A percentile compares a stretch with the other conserved stretches of the same genome.
phyloP scores from a whole-genome alignment of 37 sponge, comb jelly and placozoan genomes.

The Tethya wilhelma region DNA sequence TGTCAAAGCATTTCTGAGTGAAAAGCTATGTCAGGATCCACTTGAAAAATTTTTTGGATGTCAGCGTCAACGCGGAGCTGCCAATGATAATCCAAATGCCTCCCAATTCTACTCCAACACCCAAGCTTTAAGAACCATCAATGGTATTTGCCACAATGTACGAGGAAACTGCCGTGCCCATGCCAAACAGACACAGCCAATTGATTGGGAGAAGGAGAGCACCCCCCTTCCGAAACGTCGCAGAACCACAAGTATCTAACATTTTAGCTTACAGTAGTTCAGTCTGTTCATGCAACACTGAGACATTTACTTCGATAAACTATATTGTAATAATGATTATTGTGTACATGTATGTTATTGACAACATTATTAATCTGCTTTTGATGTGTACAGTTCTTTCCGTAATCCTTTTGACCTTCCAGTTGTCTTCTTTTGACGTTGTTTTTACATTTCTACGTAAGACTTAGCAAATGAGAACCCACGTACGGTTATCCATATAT shows the following conservation, averaged over 20 bases:
- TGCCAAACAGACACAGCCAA: too few relatives aligned
- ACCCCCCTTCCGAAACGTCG: background rate
- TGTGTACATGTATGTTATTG: too few relatives aligned
- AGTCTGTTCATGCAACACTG: too few relatives aligned
- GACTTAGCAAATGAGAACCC: constrained; percentile 8
- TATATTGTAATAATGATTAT: too few relatives aligned
- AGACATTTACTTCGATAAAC: too few relatives aligned
- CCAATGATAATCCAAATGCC: constrained; percentile 33
- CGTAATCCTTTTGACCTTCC: too few relatives aligned
- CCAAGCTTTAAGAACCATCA: constrained; percentile 12
- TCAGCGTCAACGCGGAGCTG: background rate
- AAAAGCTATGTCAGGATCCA: constrained; percentile 26
- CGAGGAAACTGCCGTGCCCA: constrained; percentile 27
- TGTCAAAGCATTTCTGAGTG: constrained; percentile 24
- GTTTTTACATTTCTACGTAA: constrained; percentile 26
- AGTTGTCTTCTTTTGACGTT: too few relatives aligned
- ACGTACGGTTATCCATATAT: constrained; percentile 31
- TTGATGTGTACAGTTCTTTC: too few relatives aligned
- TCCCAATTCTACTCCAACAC: constrained; percentile 4
- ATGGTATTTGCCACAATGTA: constrained; percentile 3
- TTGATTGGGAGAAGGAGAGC: too few relatives aligned
- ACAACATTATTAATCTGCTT: too few relatives aligned
- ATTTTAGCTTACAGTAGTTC: too few relatives aligned
- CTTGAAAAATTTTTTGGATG: constrained; percentile 14
- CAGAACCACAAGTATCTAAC: too few relatives aligned